Evolutionary conservation across 2,888 invertebrate genomes (phyloP), one percentile per base, ranked within the genome.

Genomic region (Julus scanicus): DNA sequence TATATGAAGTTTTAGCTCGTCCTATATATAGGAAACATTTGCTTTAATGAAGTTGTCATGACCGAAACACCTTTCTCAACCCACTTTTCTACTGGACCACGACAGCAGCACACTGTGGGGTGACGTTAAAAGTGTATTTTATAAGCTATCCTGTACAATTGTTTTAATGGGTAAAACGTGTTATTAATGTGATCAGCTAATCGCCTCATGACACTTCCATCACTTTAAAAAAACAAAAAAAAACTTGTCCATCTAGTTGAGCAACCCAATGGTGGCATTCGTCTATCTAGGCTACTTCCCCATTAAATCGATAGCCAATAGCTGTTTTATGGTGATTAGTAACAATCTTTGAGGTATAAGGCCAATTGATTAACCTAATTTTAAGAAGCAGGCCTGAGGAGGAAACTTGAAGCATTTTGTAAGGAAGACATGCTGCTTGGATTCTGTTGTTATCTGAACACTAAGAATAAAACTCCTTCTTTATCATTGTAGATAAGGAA

Each of bases 211-310:
- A 71, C 29, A 71, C 71, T 71, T 29, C 71, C 71, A 71, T 71
- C 71, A 11, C 71, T 29, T 71, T 71, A 29, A 71, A 71, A 44
- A 29, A 29, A 29, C n/a, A 29, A 0, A 29, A 29, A 29, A 71
- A 71, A 63, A 63, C 71, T 29, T 71, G 71, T 29, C 71, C 29
- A 29, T 71, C 71, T 9, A 71, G 71, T 71, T 71, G 71, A 29
- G 71, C 71, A 29, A 71, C 29, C 29, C 63, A n/a, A 63, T 20
- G 63, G 63, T 63, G 63, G 71, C 29, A 29, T 71, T 71, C 71
- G 71, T 71, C 71, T 71, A 71, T 71, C 71, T 71, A 71, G 71
- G 71, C 71, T 71, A 71, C 71, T 71, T 71, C 71, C 71, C 71
- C 71, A 71, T 71, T 71, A 71, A 29, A 29, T 71, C 71, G 71